phyloP scores from a whole-genome alignment of 2,888 invertebrate species.

The Xanthia icteritia region DNA sequence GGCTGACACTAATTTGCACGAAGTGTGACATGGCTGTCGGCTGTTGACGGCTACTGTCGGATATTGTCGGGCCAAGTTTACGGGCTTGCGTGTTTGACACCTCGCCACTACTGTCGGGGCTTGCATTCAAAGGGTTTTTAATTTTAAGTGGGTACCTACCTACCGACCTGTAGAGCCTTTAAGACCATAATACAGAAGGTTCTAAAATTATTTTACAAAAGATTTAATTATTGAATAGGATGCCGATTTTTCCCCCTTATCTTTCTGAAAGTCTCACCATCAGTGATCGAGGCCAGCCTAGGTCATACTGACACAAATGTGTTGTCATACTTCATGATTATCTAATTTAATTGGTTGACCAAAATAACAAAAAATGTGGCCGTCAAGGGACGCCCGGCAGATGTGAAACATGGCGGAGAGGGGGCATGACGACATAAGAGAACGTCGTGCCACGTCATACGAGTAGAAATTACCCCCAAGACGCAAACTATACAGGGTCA shows the following conservation, averaged over 20 bases:
- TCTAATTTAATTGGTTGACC: not conserved
- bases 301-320: not conserved
- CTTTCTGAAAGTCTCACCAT: not conserved
- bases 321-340: not conserved
- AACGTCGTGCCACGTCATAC: not conserved
- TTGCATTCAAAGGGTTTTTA: not conserved
- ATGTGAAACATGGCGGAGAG: not conserved
- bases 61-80: constrained; percentile 34
- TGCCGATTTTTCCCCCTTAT: not conserved
- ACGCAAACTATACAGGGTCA: too few relatives aligned
- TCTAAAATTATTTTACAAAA: not conserved
- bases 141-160: not conserved
- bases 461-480: not conserved
- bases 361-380: not conserved
- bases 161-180: too few relatives aligned
- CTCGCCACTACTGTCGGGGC: not conserved
- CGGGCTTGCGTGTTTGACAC: constrained; percentile 28
- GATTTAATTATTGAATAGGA: not conserved
- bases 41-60: constrained; percentile 29
- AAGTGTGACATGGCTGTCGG: constrained; percentile 33
- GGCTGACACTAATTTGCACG: constrained; percentile 46
- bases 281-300: not conserved
- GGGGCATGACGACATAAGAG: not conserved
- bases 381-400: not conserved
- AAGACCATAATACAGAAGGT: not conserved